Conservation (phyloP, 2,888 invertebrate species). For the Andrena fulva region DNA sequence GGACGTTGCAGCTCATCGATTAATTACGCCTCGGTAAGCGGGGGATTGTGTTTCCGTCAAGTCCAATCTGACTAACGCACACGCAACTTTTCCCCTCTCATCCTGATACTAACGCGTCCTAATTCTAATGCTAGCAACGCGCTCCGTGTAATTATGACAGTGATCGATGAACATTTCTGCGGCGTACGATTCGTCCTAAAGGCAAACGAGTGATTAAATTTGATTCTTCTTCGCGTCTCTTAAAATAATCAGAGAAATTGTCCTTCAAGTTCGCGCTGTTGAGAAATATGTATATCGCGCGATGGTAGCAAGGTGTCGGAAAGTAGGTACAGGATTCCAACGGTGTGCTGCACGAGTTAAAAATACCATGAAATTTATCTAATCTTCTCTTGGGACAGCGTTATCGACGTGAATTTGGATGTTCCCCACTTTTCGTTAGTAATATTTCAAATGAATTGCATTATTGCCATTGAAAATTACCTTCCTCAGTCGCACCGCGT, state of each 20-base stretch:
- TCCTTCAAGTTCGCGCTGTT: not conserved
- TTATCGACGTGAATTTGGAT: constrained; percentile 23
- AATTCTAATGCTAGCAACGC: constrained; percentile 5
- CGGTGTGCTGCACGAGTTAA: constrained; percentile 35
- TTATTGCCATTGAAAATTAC: constrained; percentile 5
- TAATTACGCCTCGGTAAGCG: constrained; percentile 49
- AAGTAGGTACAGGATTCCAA: not conserved
- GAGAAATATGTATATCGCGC: not conserved
- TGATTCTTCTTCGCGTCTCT: not conserved
- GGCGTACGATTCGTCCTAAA: not conserved
- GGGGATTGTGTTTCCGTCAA: constrained; percentile 52
- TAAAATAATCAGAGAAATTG: not conserved
- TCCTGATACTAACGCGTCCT: constrained; percentile 28
- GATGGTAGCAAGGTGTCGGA: not conserved
- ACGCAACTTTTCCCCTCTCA: constrained; percentile 2
- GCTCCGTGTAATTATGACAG: constrained; percentile 1
- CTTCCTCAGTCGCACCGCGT: not conserved
- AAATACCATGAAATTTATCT: constrained; percentile 64
- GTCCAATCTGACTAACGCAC: constrained; percentile 35
- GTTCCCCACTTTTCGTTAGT: not conserved
- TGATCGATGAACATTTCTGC: constrained; percentile 37
- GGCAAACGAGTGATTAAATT: not conserved
- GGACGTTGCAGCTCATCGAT: constrained; percentile 30
- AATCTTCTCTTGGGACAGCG: constrained; percentile 50
- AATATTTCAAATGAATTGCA: not conserved